These are phyloP conservation scores for Chanos chanos DNA, from an alignment of 2,797 vertebrate species.

Conservation along the genomic window DNA sequence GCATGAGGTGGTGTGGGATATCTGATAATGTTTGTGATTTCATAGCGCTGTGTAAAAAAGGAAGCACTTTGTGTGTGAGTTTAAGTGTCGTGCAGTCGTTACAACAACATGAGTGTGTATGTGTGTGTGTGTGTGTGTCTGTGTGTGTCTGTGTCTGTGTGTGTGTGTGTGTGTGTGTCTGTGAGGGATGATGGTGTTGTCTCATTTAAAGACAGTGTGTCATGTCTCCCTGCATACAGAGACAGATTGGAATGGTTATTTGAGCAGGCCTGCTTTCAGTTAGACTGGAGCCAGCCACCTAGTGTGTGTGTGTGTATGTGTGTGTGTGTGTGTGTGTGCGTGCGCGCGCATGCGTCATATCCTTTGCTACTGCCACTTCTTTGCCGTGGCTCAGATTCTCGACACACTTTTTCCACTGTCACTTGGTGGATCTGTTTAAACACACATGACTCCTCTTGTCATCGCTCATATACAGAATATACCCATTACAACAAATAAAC, in stretches of 20 bases:
- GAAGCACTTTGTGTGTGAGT: neutral
- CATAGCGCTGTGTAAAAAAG: no score
- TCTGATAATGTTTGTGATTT: neutral
- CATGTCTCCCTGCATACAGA: conserved; percentile 36
- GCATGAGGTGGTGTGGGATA: no score
- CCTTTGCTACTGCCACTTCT: conserved; percentile 25
- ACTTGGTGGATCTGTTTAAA: conserved; percentile 7
- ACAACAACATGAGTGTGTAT: neutral
- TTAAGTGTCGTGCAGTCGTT: neutral
- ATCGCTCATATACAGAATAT: conserved; percentile 8
- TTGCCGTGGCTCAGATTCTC: conserved; percentile 20
- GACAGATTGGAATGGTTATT: conserved; percentile 65
- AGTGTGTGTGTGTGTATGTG: conserved; percentile 21
- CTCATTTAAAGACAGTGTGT: conserved; percentile 25
- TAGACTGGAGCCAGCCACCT: conserved; percentile 31
- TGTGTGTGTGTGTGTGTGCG: neutral
- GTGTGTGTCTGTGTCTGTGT: conserved; percentile 10
- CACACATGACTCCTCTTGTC: conserved; percentile 12
- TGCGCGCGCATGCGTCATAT: conserved; percentile 21
- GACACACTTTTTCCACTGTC: conserved; percentile 36
- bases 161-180: conserved; percentile 17
- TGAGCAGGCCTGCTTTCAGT: conserved; percentile 81
- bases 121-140: conserved; percentile 19
- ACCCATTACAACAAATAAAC: neutral
- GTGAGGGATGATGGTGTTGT: neutral